Evolutionary conservation across 1,140 invertebrate genomes (phyloP).

Genomic region (Pseudomyrmex cubaensis): DNA sequence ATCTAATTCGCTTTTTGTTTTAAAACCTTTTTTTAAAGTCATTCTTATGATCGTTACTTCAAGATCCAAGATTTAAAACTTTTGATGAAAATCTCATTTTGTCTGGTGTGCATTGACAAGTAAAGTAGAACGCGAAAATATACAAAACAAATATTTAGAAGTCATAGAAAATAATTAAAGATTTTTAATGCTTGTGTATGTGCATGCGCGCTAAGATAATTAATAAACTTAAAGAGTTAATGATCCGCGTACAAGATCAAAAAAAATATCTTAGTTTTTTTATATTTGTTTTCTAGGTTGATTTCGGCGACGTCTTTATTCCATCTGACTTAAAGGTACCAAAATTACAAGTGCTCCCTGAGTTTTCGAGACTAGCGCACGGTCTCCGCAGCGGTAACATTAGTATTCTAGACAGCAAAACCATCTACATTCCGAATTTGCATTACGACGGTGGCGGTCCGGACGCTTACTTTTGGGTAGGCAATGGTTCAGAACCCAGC

Average conservation of each 20-base stretch:
- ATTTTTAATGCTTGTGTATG: no score
- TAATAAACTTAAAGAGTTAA: not conserved
- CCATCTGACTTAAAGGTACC: conserved; percentile 91
- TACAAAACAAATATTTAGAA: no score
- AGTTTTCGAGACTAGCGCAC: conserved; percentile 94
- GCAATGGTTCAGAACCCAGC: conserved; percentile 92
- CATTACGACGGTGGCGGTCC: conserved; percentile 96
- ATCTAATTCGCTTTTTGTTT: not conserved
- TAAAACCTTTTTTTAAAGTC: not conserved
- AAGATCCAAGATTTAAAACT: not conserved
- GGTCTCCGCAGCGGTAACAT: conserved; percentile 95
- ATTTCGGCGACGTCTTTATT: conserved; percentile 94
- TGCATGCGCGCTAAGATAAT: not conserved
- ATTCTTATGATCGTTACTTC: not conserved
- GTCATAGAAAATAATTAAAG: no score
- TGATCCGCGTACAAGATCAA: no score
- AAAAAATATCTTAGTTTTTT: conserved; percentile 1
- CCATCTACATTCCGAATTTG: conserved; percentile 96
- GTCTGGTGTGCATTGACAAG: no score
- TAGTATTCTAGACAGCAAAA: conserved; percentile 95
- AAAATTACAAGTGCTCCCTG: conserved; percentile 90
- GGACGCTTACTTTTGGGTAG: conserved; percentile 97
- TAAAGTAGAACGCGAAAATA: no score
- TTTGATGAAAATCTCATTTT: not conserved
- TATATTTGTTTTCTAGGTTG: conserved; percentile 87